phyloP scores from a whole-genome alignment of 2,113 vertebrate genomes.

The Macaca mulatta region DNA sequence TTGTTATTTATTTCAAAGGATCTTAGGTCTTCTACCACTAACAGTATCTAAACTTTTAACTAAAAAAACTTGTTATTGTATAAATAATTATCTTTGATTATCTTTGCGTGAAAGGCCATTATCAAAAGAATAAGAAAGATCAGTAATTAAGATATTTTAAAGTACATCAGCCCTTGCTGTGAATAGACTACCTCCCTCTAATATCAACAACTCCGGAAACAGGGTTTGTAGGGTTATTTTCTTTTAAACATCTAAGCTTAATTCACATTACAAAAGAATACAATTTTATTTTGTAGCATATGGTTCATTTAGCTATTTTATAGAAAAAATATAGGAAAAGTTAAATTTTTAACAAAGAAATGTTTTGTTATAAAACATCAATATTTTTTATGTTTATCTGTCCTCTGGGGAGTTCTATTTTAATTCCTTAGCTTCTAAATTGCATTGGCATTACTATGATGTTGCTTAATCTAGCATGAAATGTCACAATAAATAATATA shows the following conservation, averaged over 20 bases:
- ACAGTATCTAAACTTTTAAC: neutral
- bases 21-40: neutral
- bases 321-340: neutral
- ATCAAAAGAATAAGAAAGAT: neutral
- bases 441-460: constrained; percentile 63
- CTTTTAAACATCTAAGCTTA: neutral
- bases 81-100: neutral
- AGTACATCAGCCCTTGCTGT: neutral
- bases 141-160: neutral
- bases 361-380: neutral
- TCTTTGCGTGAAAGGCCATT: neutral
- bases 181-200: neutral
- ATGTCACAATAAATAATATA: constrained; percentile 81
- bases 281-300: neutral
- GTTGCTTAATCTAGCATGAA: constrained; percentile 77
- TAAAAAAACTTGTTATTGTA: neutral
- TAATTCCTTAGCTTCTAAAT: constrained; percentile 62
- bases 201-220: neutral
- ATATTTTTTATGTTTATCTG: constrained; percentile 32
- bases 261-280: neutral
- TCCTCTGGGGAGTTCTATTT: constrained; percentile 48
- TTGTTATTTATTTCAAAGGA: neutral
- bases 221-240: neutral
- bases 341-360: constrained; percentile 3
- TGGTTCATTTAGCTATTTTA: neutral